Evolutionary conservation across 1,140 invertebrate species (phyloP).

Genomic region (Rhizoglyphus robini): DNA sequence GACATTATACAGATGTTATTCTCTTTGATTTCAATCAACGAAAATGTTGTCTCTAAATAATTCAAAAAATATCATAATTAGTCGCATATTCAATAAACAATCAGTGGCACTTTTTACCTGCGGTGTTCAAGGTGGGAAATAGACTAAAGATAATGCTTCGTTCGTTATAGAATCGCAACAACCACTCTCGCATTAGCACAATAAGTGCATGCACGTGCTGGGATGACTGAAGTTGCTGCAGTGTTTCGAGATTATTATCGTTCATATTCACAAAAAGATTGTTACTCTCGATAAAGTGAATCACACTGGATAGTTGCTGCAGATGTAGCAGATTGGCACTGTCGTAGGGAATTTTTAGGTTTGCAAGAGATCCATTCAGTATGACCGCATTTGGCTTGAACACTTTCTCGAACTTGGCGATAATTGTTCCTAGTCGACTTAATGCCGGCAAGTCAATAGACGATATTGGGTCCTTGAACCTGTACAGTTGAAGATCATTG

Average conservation of each 20-base stretch:
- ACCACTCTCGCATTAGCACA: not conserved
- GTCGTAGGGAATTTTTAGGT: not conserved
- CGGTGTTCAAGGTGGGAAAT: not conserved
- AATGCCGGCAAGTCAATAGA: not conserved
- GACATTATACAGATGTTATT: constrained; percentile 2
- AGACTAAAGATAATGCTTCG: not conserved
- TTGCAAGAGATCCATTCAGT: not conserved
- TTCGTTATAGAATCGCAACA: not conserved
- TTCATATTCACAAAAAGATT: not conserved
- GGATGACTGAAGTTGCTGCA: not conserved
- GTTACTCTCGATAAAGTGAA: constrained; percentile 3
- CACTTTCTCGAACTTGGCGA: not conserved
- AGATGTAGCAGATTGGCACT: not conserved
- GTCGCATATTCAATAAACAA: not conserved
- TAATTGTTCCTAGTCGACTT: not conserved
- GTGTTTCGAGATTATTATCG: not conserved
- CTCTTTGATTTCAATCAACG: constrained; percentile 1
- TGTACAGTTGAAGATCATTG: not conserved
- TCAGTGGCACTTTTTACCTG: not conserved
- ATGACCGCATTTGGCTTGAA: not conserved
- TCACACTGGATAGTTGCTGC: not conserved
- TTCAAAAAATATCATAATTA: not conserved
- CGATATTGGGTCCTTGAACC: not conserved
- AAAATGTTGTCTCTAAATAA: not conserved
- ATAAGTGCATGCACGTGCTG: not conserved